Evolutionary conservation across 2,797 vertebrate species (phyloP).

Genomic region (Platalea minor): DNA sequence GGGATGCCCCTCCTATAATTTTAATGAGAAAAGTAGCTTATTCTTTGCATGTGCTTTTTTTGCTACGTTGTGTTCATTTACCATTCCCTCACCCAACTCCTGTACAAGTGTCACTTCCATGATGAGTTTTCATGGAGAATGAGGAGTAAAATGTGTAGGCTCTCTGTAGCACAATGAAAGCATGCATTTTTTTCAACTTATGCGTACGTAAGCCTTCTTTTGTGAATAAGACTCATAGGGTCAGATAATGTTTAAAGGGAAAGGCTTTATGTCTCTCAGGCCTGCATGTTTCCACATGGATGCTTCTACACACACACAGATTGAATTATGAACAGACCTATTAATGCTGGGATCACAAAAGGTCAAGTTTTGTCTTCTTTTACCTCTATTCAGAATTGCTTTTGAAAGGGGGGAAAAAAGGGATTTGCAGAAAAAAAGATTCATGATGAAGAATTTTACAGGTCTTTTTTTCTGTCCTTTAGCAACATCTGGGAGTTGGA

Average conservation of each 20-base stretch:
- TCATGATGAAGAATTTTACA: constrained; percentile 76
- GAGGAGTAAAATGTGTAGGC: constrained; percentile 74
- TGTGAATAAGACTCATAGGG: constrained; percentile 81
- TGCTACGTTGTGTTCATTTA: constrained; percentile 38
- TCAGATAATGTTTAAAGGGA: constrained; percentile 84
- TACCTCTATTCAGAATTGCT: constrained; percentile 79
- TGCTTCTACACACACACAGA: constrained; percentile 82
- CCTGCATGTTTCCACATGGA: constrained; percentile 83
- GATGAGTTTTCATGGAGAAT: constrained; percentile 68
- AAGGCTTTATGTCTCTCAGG: constrained; percentile 80
- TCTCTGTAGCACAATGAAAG: constrained; percentile 74
- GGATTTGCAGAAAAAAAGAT: constrained; percentile 76
- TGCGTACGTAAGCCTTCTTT: constrained; percentile 80
- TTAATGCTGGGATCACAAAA: constrained; percentile 83
- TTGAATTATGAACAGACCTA: constrained; percentile 87
- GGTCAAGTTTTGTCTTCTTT: constrained; percentile 87
- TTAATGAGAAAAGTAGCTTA: constrained; percentile 9
- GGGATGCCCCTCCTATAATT: neutral
- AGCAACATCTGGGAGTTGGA: constrained; percentile 68
- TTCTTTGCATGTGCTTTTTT: neutral
- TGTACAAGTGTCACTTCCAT: constrained; percentile 74
- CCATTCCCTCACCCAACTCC: constrained; percentile 54
- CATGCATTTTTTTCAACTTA: constrained; percentile 76
- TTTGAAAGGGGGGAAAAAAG: constrained; percentile 72
- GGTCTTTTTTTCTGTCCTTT: constrained; percentile 55